Conservation (phyloP, 2,888 invertebrate species). For the Saturnia pavonia region DNA sequence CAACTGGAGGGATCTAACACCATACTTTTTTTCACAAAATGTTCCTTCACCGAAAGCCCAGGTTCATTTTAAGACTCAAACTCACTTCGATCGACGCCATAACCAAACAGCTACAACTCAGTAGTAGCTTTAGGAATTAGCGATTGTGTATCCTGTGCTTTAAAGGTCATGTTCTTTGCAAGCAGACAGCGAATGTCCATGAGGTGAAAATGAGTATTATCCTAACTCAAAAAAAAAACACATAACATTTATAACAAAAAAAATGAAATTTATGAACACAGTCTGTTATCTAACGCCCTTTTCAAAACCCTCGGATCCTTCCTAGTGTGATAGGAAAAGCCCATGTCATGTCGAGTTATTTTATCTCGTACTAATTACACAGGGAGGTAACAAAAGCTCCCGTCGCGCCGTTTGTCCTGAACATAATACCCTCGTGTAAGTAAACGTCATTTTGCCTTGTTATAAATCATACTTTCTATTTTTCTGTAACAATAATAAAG, state of each 20-base stretch:
- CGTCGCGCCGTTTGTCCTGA: constrained; percentile 7
- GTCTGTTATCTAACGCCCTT: neutral
- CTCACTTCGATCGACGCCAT: too few species aligned
- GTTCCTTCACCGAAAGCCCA: too few species aligned
- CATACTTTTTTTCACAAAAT: too few species aligned
- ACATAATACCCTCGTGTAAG: constrained; percentile 11
- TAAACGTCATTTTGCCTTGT: constrained; percentile 9
- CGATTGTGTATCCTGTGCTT: too few species aligned
- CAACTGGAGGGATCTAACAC: too few species aligned
- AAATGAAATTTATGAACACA: neutral
- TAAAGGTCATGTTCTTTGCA: too few species aligned
- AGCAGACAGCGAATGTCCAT: too few species aligned
- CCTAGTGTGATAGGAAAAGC: constrained; percentile 9
- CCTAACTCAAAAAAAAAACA: too few species aligned
- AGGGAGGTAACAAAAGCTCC: constrained; percentile 7
- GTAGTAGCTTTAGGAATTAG: too few species aligned
- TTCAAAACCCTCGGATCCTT: neutral
- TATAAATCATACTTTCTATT: constrained; percentile 6
- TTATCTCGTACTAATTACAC: constrained; percentile 10
- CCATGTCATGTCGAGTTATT: constrained; percentile 9
- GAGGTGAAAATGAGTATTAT: too few species aligned
- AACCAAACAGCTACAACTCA: too few species aligned
- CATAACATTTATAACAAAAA: neutral
- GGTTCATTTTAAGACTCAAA: too few species aligned
- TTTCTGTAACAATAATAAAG: neutral